Evolutionary conservation across 2,113 vertebrate genomes (phyloP), one percentile per base, ranked within the genome.

Genomic region (Cyanistes caeruleus): DNA sequence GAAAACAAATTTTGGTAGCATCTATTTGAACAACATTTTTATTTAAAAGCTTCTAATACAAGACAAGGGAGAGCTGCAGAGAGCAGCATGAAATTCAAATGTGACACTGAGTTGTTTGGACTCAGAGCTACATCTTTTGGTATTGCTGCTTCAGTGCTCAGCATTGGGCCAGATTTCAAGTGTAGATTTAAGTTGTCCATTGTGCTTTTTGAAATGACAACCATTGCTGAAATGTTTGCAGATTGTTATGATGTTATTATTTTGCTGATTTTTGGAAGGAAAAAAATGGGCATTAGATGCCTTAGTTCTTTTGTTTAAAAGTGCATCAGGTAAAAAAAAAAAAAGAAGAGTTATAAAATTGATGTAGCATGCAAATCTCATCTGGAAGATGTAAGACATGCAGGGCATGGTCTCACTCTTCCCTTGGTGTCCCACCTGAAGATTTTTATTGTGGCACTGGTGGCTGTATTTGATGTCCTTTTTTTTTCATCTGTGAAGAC

Each of bases 331-430:
- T 33, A 3, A 5, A 25, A 75, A 39, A 53, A 46, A 7, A n/a
- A n/a, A n/a, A 53, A 44, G 22, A 65, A 35, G 49, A 75, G 21
- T 10, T 79, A 5, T 5, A 49, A 85, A 21, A 1, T 51, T 74
- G 44, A 5, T 49, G 31, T 85, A n/a, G 16, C 15, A 16, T 10
- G 6, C 0, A 2, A 46, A 15, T 92, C n/a, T 52, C 2, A 1
- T 75, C 33, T 74, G 0, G 0, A 60, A 94, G 58, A 39, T 43
- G 46, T 10, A 43, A 44, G 35, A 51, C 10, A 7, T n/a, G 6
- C 0, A 2, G 21, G 27, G 4, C 13, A 11, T 35, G 31, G 21
- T 43, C 31, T 84, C 10, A 5, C 5, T 80, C 27, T 52, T n/a
- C 37, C 4, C 5, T 81, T 77, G n/a, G 4, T 49, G 22, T 70